Base-by-base conservation (phyloP, 2,113 vertebrate genomes). In the Rhinolophus sinicus region DNA sequence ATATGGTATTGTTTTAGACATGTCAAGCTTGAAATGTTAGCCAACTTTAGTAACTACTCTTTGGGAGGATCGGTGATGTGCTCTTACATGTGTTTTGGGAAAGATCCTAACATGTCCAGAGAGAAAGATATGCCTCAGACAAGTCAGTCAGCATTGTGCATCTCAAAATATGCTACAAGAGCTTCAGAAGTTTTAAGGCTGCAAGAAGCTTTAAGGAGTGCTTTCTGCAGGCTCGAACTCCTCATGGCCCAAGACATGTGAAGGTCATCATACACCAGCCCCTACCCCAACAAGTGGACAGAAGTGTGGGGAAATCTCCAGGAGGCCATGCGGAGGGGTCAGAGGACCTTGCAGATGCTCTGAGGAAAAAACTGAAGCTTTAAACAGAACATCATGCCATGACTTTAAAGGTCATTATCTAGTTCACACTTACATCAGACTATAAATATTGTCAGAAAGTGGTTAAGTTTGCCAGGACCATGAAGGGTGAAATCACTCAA, bases 391-490 rank as follows among this genome's bases (percentile, higher is more conserved):
- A 95, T 92, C 88, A 97, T 93, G 94, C 54, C 96, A 88, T 94
- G 80, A 90, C 96, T 97, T 98, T 86, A 95, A 98, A 98, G 40
- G 94, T 65, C 86, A 56, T 94, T 97, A 96, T 98, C 97, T 97
- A 76, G 91, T 97, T 98, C 89, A 97, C 95, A 97, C 85, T 98
- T 97, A 98, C 92, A 97, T 96, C 96, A 98, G 92, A 96, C 93
- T 93, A 56, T 94, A 93, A 98, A 81, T 97, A 97, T 97, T 98
- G 98, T 97, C 94, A 95, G 94, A 95, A 56, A 97, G 97, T 69
- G 94, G 96, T 11, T 38, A 80, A 2, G 8, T 93, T 98, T 98
- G 92, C 90, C 97, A 98, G 95, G 86, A 97, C 54, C 94, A 95
- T 38, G 95, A 97, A 94, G 95, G 95, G 30, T 18, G 97, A 97